Evolutionary conservation across 2,888 invertebrate species (phyloP), one percentile per base, ranked within the genome.

Genomic region (Caenorhabditis macrosperma): DNA sequence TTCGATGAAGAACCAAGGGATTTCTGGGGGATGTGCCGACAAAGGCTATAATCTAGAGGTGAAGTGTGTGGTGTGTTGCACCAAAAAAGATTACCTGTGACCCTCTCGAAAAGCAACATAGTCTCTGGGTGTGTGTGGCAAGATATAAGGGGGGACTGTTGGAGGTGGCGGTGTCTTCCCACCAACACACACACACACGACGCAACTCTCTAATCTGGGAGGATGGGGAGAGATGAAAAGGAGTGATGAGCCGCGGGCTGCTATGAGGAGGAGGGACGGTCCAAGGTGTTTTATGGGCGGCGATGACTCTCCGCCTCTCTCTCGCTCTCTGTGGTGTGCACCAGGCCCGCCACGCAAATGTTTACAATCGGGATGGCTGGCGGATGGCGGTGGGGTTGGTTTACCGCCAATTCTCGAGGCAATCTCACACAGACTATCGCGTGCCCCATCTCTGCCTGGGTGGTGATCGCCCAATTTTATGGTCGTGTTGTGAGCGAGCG

Each of bases 401-500:
- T 71, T 71, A 71, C 71, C 71, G 71, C 71, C 71, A 71, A 69
- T 69, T 69, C 41, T 44, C 48, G 46, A 35, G 68, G 52, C 69
- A 61, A 71, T 61, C 60, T 69, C 17, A 30, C 28, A 33, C 44
- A 69, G 69, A 33, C 61, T 55, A 71, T 71, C 71, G 61, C 61
- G 55, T 61, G n/a, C n/a, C n/a, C n/a, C n/a, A n/a, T n/a, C n/a
- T 59, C 48, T 48, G 52, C 61, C 52, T 48, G 59, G 50, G 26
- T 59, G n/a, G 44, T 41, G 48, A 52, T 24, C 38, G 60, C 61
- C 12, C 44, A 33, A 61, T 71, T 69, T 71, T 71, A 71, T 71
- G 46, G 71, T 61, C 54, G 54, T 69, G 71, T 61, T 61, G 71
- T 61, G 55, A 33, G 22, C 55, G 44, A 59, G 57, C 54, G 17